These are phyloP conservation scores for Larimichthys polyactis DNA, from an alignment of 2,113 vertebrate species.

Conservation along the genomic window DNA sequence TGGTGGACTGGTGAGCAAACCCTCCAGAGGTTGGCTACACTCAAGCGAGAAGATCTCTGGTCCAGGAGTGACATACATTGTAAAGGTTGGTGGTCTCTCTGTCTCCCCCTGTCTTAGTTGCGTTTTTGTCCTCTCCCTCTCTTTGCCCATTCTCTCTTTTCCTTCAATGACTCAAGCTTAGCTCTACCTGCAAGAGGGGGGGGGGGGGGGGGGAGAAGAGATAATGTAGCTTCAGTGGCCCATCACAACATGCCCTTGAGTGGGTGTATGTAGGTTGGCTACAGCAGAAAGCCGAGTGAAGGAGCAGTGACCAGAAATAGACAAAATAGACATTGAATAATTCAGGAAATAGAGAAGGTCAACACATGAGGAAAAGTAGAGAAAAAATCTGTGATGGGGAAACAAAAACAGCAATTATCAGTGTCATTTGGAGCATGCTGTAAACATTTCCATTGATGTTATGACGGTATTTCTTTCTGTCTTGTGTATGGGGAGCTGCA, in stretches of 20 bases:
- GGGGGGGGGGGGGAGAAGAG: slow-evolving; percentile 16
- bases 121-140: background rate
- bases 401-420: slow-evolving; percentile 39
- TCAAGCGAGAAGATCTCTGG: slow-evolving; percentile 96
- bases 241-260: slow-evolving; percentile 71
- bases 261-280: slow-evolving; percentile 70
- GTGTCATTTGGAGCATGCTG: slow-evolving; percentile 11
- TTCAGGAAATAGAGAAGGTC: slow-evolving; percentile 75
- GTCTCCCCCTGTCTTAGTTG: background rate
- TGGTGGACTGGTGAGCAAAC: slow-evolving; percentile 86
- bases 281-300: slow-evolving; percentile 64
- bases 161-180: slow-evolving; percentile 57
- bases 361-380: slow-evolving; percentile 34
- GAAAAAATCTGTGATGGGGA: slow-evolving; percentile 45
- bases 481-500: slow-evolving; percentile 40
- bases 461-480: background rate
- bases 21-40: slow-evolving; percentile 91
- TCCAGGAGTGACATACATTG: slow-evolving; percentile 96
- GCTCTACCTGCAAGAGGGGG: slow-evolving; percentile 21
- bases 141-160: slow-evolving; percentile 73
- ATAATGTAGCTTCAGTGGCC: slow-evolving; percentile 56
- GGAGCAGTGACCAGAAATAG: slow-evolving; percentile 53
- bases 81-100: slow-evolving; percentile 91
- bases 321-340: slow-evolving; percentile 72
- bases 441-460: slow-evolving; percentile 27